Percentiles rank a stretch among this genome's conserved stretches.
phyloP scores from a whole-genome alignment of 2,797 vertebrate species.

The Potorous gilbertii region DNA sequence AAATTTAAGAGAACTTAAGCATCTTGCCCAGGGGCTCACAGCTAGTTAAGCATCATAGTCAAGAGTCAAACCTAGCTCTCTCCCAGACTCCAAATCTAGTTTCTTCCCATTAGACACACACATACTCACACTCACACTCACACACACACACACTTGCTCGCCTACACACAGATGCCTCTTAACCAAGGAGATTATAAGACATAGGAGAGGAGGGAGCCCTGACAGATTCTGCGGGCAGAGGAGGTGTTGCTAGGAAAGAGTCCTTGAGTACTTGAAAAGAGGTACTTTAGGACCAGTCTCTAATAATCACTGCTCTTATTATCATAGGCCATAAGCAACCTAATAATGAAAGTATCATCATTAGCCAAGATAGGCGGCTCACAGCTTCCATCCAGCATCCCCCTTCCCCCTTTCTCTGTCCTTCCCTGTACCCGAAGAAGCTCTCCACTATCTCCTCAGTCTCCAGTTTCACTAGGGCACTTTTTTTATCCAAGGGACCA shows the following conservation, averaged over 20 bases:
- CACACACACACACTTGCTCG: no score
- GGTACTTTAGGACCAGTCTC: neutral
- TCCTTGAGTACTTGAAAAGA: neutral
- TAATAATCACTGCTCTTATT: neutral
- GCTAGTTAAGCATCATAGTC: neutral
- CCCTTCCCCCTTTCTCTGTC: neutral
- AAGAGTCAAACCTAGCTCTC: neutral
- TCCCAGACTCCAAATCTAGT: neutral
- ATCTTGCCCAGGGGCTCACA: no score
- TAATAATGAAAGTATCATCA: neutral
- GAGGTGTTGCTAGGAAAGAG: neutral
- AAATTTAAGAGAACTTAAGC: neutral
- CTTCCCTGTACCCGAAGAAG: neutral
- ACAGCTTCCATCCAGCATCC: neutral
- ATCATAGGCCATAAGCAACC: neutral
- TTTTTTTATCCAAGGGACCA: conserved; percentile 25
- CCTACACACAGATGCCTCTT: neutral
- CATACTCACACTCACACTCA: no score
- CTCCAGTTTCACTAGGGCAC: neutral
- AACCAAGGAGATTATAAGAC: neutral
- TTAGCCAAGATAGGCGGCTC: neutral
- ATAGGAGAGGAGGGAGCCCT: neutral
- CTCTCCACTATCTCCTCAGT: neutral
- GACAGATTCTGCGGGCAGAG: neutral
- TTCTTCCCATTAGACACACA: neutral